These are phyloP conservation scores for Motacilla alba DNA, from an alignment of 2,113 vertebrate genomes.

Conservation along the genomic window DNA sequence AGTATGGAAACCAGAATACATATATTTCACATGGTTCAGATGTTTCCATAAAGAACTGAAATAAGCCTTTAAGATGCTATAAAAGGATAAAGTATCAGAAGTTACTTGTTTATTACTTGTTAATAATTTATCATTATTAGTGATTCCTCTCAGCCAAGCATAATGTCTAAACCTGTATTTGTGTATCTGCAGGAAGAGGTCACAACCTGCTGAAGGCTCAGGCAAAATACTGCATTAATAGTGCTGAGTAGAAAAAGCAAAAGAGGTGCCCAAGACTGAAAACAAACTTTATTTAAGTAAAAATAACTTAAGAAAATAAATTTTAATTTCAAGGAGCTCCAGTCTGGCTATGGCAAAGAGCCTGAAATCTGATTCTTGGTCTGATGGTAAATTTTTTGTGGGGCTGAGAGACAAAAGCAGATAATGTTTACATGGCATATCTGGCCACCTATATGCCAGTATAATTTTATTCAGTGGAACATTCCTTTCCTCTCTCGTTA, in stretches of 20 bases:
- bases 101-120: background rate
- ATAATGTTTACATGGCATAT: accelerated
- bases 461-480: background rate
- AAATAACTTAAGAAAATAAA: background rate
- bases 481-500: background rate
- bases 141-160: background rate
- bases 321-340: background rate
- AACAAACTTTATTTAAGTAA: background rate
- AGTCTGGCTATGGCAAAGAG: background rate
- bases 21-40: background rate
- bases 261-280: background rate
- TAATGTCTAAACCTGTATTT: background rate
- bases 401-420: background rate
- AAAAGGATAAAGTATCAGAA: background rate
- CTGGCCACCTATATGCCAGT: background rate
- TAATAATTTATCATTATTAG: background rate
- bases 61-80: background rate
- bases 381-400: background rate
- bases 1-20: background rate
- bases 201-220: background rate
- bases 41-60: background rate
- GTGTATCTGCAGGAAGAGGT: background rate
- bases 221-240: background rate
- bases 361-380: background rate
- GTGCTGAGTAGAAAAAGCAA: background rate